These are phyloP conservation scores for Meloidogyne floridensis DNA, from an alignment of 1,140 invertebrate genomes.

Conservation along the genomic window DNA sequence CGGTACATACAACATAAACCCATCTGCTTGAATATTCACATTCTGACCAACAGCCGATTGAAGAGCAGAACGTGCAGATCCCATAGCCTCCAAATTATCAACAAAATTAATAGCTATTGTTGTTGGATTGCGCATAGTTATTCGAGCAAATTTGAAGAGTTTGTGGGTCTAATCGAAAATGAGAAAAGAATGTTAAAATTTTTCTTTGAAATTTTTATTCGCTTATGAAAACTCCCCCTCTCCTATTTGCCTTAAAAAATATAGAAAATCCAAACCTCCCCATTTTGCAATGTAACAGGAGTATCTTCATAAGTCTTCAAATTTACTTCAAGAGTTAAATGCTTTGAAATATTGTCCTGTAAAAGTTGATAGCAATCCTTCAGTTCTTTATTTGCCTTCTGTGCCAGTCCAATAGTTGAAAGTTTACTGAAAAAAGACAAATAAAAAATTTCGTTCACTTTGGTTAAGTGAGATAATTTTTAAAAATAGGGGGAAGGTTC, in stretches of 20 bases:
- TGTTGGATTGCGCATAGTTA: slow-evolving; percentile 11
- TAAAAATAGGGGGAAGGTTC: background rate
- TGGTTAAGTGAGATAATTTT: background rate
- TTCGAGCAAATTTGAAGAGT: slow-evolving; percentile 17
- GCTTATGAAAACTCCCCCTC: no score
- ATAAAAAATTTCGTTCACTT: background rate
- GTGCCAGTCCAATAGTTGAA: background rate
- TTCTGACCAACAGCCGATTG: background rate
- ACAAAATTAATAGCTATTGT: slow-evolving; percentile 13
- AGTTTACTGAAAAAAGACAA: background rate
- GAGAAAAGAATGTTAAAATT: no score
- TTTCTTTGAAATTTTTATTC: no score
- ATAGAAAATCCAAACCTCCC: slow-evolving; percentile 6
- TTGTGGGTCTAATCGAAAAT: slow-evolving; percentile 8
- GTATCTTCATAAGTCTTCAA: slow-evolving; percentile 13
- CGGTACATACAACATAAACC: background rate
- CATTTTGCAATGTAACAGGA: slow-evolving; percentile 16
- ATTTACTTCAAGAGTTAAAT: slow-evolving; percentile 18
- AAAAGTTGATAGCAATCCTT: background rate
- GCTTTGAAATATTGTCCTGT: slow-evolving; percentile 13
- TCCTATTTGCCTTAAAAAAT: background rate
- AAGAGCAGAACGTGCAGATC: slow-evolving; percentile 34
- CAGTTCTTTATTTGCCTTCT: background rate
- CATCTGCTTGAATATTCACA: background rate
- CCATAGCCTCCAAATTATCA: slow-evolving; percentile 20